Evolutionary conservation across 2,113 vertebrate genomes (phyloP).

Genomic region (Sapajus apella): DNA sequence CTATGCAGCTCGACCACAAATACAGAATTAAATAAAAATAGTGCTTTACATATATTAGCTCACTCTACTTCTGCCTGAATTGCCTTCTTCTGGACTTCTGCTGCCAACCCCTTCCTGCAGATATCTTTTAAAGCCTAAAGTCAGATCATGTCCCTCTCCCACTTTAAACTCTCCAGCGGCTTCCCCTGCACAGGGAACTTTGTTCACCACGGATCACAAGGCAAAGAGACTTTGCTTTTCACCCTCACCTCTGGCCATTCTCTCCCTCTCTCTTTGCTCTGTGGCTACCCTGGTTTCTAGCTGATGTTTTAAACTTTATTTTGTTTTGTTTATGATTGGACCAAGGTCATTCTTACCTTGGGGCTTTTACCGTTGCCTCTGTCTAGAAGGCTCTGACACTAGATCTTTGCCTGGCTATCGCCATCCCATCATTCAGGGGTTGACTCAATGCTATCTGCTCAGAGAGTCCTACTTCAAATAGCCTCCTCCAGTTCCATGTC

Average conservation of each 20-base stretch:
- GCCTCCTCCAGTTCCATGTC: not conserved
- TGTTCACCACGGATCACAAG: not conserved
- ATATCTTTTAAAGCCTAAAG: not conserved
- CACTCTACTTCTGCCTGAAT: not conserved
- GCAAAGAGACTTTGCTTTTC: not conserved
- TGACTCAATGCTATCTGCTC: not conserved
- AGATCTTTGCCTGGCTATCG: not conserved
- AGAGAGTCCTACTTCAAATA: not conserved
- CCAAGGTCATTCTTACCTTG: not conserved
- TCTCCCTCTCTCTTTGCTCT: not conserved
- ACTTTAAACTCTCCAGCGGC: not conserved
- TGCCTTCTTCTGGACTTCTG: not conserved
- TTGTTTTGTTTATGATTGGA: not conserved
- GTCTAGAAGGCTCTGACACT: not conserved
- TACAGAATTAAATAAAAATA: not conserved
- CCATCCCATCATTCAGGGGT: conserved; percentile 67
- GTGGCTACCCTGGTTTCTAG: not conserved
- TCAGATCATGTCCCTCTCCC: not conserved
- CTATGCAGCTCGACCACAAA: not conserved
- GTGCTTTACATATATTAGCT: not conserved
- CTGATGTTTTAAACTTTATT: not conserved
- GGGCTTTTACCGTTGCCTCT: not conserved
- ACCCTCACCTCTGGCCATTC: not conserved
- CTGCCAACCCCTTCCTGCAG: not conserved
- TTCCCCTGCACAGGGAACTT: not conserved